Evolutionary conservation across 2,113 vertebrate species (phyloP), one percentile per base, ranked within the genome.

Genomic region (Hemichromis elongatus): DNA sequence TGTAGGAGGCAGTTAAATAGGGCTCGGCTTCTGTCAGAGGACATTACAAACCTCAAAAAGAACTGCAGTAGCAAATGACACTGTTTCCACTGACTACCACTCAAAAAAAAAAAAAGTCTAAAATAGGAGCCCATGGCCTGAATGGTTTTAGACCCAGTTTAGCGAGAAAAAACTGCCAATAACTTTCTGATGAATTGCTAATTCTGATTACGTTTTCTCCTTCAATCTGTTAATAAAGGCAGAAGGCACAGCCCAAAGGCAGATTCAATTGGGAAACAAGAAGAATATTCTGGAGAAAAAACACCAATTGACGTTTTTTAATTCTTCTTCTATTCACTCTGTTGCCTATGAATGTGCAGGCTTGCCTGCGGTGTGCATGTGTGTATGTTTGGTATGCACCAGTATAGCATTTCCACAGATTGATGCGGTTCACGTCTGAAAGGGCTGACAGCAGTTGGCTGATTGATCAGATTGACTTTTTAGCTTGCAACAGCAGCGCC

Each of bases 381-480:
- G 77, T 57, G 77, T 61, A 28, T 61, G 54, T 73, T 52, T 40
- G 33, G 5, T 59, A 33, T 54, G 63, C 57, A 88, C 73, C 79
- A 88, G 83, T 19, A 16, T 52, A 75, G 10, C 53, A 79, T 47
- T 86, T 75, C 42, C 63, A 81, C 88, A 90, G 86, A 90, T 85
- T 83, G 79, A 68, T 68, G 78, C 47, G 81, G 68, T 81, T 88
- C 88, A 82, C 59, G 75, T 93, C 88, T 90, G 53, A 75, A 85
- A 81, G 40, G 55, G 80, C 88, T 89, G 85, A 81, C 86, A 77
- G 88, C 61, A 9, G 77, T 77, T 87, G 83, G 80, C 80, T 89
- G 93, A 95, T 92, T 92, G 91, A 95, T 93, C 88, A 80, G 84
- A 90, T 90, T 89, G 87, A 92, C 86, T 92, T 90, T 93, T 90